Evolutionary conservation across 2,113 vertebrate species (phyloP).

Genomic region (Nerophis lumbriciformis): DNA sequence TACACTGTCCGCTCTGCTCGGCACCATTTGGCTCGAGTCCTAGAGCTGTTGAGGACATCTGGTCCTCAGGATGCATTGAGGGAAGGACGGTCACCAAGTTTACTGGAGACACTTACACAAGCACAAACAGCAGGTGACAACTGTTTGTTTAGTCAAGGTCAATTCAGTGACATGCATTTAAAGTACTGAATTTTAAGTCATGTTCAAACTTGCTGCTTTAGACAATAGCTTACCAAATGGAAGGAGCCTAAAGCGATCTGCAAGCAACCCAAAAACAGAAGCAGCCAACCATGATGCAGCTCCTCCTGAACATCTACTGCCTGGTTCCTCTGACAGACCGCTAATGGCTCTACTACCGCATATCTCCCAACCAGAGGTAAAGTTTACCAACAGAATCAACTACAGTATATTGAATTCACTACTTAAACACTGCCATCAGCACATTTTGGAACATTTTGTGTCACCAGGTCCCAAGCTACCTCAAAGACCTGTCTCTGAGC

Average conservation of each 20-base stretch:
- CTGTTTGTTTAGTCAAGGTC: background rate
- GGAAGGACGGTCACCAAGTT: slow-evolving; percentile 71
- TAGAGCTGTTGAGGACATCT: slow-evolving; percentile 69
- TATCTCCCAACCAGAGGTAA: slow-evolving; percentile 51
- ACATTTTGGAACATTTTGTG: slow-evolving; percentile 1
- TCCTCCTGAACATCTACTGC: slow-evolving; percentile 75
- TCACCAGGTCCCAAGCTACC: slow-evolving; percentile 59
- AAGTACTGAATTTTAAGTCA: background rate
- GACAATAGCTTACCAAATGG: slow-evolving; percentile 48
- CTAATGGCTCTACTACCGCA: slow-evolving; percentile 70
- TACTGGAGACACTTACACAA: slow-evolving; percentile 69
- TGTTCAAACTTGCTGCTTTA: slow-evolving; percentile 13
- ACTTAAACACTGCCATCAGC: slow-evolving; percentile 3
- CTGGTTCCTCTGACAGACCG: slow-evolving; percentile 72
- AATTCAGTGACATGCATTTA: background rate
- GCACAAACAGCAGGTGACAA: slow-evolving; percentile 53
- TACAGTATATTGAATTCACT: background rate
- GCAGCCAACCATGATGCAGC: slow-evolving; percentile 54
- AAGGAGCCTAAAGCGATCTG: slow-evolving; percentile 66
- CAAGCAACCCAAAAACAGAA: slow-evolving; percentile 66
- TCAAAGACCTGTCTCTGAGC: slow-evolving; percentile 74
- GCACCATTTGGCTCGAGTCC: slow-evolving; percentile 69
- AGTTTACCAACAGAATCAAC: background rate
- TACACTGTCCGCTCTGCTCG: slow-evolving; percentile 69
- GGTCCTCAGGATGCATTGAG: slow-evolving; percentile 70